Evolutionary conservation across 1,140 invertebrate genomes (phyloP).

Genomic region (Scaptomyza graminum): DNA sequence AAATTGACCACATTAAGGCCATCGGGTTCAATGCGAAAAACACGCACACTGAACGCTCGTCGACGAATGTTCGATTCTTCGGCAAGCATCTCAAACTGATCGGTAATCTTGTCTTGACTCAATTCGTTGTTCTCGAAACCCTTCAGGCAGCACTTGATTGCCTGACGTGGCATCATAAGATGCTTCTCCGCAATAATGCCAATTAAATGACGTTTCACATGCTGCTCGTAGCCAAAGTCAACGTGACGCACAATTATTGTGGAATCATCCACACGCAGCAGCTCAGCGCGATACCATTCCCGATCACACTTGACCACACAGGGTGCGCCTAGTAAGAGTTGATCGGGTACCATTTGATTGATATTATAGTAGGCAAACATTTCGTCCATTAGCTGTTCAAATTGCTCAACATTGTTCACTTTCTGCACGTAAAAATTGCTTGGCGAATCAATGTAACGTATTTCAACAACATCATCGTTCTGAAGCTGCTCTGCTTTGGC

Average conservation of each 20-base stretch:
- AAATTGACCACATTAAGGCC: constrained; percentile 84
- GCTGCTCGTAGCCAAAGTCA: constrained; percentile 92
- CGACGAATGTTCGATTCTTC: constrained; percentile 74
- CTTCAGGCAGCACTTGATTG: constrained; percentile 87
- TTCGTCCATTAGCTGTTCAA: constrained; percentile 84
- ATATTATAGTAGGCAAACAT: constrained; percentile 75
- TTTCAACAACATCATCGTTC: constrained; percentile 86
- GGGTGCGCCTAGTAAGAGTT: constrained; percentile 86
- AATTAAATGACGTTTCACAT: constrained; percentile 85
- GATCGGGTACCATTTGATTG: constrained; percentile 83
- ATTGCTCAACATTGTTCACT: constrained; percentile 85
- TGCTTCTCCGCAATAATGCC: constrained; percentile 87
- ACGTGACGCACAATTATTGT: constrained; percentile 84
- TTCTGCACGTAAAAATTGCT: constrained; percentile 90
- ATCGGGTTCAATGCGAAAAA: constrained; percentile 84
- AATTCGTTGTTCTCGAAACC: constrained; percentile 82
- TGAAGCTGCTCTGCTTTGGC: constrained; percentile 84
- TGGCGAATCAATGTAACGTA: constrained; percentile 89
- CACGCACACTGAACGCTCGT: constrained; percentile 85
- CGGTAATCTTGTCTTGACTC: constrained; percentile 71
- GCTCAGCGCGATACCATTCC: constrained; percentile 91
- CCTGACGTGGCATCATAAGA: constrained; percentile 88
- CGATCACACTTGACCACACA: constrained; percentile 90
- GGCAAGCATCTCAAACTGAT: constrained; percentile 83
- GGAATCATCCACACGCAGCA: constrained; percentile 82